Percentiles rank a stretch among this genome's conserved stretches.
Conservation (phyloP, 2,888 invertebrate species). For the Ophioninae sp. region DNA sequence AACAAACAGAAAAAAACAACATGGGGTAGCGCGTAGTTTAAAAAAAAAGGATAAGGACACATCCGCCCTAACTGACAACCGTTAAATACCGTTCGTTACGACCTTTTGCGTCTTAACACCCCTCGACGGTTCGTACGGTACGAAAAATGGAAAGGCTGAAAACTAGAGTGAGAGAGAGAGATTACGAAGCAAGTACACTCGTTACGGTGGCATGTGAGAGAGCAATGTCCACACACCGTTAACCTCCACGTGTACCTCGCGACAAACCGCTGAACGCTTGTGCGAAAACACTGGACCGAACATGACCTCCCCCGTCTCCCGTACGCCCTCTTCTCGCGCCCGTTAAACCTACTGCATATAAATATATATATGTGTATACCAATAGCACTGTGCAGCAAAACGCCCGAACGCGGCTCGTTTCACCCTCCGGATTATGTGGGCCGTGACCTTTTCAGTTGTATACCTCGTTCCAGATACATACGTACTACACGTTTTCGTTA, state of each 20-base stretch:
- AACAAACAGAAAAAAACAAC: constrained; percentile 1
- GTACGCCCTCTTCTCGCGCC: constrained; percentile 27
- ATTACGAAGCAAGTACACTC: constrained; percentile 39
- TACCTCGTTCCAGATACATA: neutral
- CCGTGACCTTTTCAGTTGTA: constrained; percentile 8
- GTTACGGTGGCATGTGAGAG: constrained; percentile 54
- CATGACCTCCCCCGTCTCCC: too few relatives aligned
- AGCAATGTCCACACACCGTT: constrained; percentile 45
- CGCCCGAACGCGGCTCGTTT: constrained; percentile 9
- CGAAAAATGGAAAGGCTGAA: constrained; percentile 1
- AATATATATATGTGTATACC: neutral
- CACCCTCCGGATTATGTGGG: neutral
- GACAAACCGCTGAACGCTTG: constrained; percentile 66
- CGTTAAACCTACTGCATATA: constrained; percentile 18
- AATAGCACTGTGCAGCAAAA: constrained; percentile 8
- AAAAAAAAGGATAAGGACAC: neutral
- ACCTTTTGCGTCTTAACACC: constrained; percentile 15
- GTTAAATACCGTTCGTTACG: constrained; percentile 14
- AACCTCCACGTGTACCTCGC: constrained; percentile 59
- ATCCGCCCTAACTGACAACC: neutral
- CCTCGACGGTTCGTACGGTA: neutral
- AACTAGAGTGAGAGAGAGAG: constrained; percentile 20
- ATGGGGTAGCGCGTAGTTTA: neutral
- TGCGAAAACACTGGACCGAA: constrained; percentile 65
- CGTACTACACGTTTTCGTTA: neutral